Percentiles rank a stretch among this genome's conserved stretches.
phyloP scores from a whole-genome alignment of 2,888 invertebrate genomes.

The Terebella lapidaria region DNA sequence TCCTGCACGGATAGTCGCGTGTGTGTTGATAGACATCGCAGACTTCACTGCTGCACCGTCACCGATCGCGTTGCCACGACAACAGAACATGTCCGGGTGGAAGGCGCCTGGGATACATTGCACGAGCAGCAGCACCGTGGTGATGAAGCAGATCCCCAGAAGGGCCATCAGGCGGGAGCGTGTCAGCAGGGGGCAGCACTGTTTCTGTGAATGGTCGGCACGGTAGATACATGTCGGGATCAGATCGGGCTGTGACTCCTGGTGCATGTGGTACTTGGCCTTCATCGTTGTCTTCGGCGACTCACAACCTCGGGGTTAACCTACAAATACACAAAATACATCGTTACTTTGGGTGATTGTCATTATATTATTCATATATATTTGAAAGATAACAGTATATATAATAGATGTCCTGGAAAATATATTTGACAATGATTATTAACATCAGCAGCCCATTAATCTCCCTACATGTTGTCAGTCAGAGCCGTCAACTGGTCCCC shows the following conservation, averaged over 20 bases:
- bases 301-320: no score
- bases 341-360: no score
- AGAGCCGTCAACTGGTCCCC: no score
- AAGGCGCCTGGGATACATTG: not conserved
- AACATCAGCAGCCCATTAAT: no score
- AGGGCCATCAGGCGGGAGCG: constrained; percentile 45
- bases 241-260: not conserved
- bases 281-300: no score
- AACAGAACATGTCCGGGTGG: constrained; percentile 8
- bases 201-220: not conserved
- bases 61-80: not conserved
- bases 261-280: not conserved
- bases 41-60: not conserved
- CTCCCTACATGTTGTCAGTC: no score
- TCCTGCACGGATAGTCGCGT: not conserved
- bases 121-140: constrained; percentile 1
- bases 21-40: no score
- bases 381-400: no score
- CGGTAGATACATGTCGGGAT: not conserved
- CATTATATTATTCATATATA: no score
- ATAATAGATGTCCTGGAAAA: no score
- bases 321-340: no score
- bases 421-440: no score
- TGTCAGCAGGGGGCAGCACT: not conserved
- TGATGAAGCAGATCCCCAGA: not conserved